These are phyloP conservation scores for Morbakka virulenta DNA, from an alignment of 30 jellyfish, hydroid and myxozoan species.

Conservation along the genomic window DNA sequence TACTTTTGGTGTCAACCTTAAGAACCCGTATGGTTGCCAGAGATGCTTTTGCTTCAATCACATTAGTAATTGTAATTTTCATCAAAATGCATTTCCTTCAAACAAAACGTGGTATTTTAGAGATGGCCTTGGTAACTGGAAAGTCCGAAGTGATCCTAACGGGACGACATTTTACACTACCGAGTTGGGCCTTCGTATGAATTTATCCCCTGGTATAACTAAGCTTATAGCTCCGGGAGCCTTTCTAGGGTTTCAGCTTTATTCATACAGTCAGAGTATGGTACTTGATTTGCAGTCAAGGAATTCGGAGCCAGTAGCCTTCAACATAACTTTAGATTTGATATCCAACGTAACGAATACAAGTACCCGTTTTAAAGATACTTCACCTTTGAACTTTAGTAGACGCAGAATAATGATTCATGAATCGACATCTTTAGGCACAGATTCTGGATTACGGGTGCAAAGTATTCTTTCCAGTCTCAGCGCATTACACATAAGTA, in stretches of 20 bases:
- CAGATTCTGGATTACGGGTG: constrained; percentile 17
- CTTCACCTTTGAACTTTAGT: constrained; percentile 16
- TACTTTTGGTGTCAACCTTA: constrained; percentile 17
- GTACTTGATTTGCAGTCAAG: not conserved
- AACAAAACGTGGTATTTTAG: constrained; percentile 4
- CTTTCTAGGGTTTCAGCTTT: constrained; percentile 54
- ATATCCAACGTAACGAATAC: not conserved
- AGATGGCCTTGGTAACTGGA: constrained; percentile 37
- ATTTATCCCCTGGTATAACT: not conserved
- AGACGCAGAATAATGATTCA: constrained; percentile 11
- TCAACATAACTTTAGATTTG: not conserved
- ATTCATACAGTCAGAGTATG: constrained; percentile 39
- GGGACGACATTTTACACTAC: constrained; percentile 8
- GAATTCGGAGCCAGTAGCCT: not conserved
- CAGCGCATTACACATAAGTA: not conserved
- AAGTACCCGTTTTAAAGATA: too few relatives aligned
- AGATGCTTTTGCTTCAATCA: constrained; percentile 74
- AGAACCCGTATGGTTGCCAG: constrained; percentile 67
- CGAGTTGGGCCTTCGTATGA: constrained; percentile 12
- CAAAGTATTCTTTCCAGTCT: constrained; percentile 41
- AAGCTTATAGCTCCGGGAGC: constrained; percentile 43
- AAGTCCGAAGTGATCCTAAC: not conserved
- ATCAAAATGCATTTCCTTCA: constrained; percentile 12
- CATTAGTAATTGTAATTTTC: constrained; percentile 47
- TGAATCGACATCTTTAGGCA: not conserved